phyloP scores from a whole-genome alignment of 2,888 invertebrate species.

The Patella depressa region DNA sequence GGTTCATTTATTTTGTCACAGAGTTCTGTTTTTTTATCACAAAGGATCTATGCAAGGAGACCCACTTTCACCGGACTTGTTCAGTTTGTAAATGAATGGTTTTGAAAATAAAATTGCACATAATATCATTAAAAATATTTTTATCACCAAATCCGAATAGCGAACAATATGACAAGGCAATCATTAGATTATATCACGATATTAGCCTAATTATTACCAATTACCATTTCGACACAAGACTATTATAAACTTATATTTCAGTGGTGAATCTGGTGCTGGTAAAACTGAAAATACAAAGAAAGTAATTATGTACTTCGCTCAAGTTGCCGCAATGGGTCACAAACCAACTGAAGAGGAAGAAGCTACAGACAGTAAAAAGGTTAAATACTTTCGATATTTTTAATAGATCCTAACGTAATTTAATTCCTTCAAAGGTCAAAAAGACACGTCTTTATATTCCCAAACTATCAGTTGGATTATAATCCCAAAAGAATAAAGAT shows the following conservation, averaged over 20 bases:
- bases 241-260: slow-evolving; percentile 61
- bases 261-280: slow-evolving; percentile 98
- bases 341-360: slow-evolving; percentile 34
- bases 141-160: too few species aligned
- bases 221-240: too few species aligned
- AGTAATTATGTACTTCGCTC: slow-evolving; percentile 96
- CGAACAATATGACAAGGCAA: too few species aligned
- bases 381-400: slow-evolving; percentile 96
- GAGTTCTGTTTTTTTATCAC: too few species aligned
- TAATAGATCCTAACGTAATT: slow-evolving; percentile 95
- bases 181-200: too few species aligned
- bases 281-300: slow-evolving; percentile 99
- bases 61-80: too few species aligned
- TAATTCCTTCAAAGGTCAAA: slow-evolving; percentile 84
- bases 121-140: too few species aligned
- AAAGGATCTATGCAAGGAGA: too few species aligned
- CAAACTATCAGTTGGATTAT: slow-evolving; percentile 76
- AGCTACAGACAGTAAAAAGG: slow-evolving; percentile 81
- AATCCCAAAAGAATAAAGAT: not conserved
- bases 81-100: too few species aligned
- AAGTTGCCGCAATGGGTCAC: slow-evolving; percentile 80
- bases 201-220: too few species aligned
- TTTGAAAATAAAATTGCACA: too few species aligned
- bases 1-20: too few species aligned
- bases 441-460: slow-evolving; percentile 97